Base-by-base conservation (phyloP, 2,888 invertebrate species). In the Flabesymbios commensalis region DNA sequence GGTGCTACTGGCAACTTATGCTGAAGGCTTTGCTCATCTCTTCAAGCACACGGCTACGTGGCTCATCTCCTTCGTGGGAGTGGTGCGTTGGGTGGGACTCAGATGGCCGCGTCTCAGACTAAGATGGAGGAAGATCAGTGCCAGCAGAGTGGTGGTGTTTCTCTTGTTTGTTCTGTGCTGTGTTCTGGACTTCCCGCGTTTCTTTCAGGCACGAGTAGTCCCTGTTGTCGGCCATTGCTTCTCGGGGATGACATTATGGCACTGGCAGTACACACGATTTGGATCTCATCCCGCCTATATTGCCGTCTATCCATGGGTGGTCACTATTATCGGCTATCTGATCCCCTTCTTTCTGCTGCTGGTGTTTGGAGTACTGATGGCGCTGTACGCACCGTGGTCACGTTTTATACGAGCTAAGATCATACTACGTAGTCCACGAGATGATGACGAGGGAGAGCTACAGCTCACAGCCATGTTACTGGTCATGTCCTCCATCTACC, bases 121-220 rank as follows among this genome's bases (percentile, higher is more conserved):
- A 1, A 32, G 61, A 26, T 59, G 55, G 62, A 62, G 59, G 19
- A 51, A 55, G 28, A 65, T 59, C 42, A 64, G 64, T 24, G 53
- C 62, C 3, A 57, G 57, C 47, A 42, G 67, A n/a, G 59, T 67
- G 19, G 45, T 59, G 17, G 62, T 65, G 47, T 60, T 63, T 42
- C 28, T 48, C 24, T 22, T 47, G 26, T 36, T 63, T 24, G n/a
- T 63, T 28, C 39, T 55, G 55, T 33, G 43, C 41, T 10, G 32
- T 17, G 36, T 64, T 24, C 55, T 68, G 36, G 47, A 68, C 55
- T 60, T 63, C 55, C 58, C 65, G 19, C 45, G 66, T 28, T 66
- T 68, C 52, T 32, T 68, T n/a, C 66, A 68, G 39, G 29, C 55
- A 32, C 29, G 39, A 24, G 59, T 59, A 47, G n/a, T 26, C 22